Percentiles rank a stretch among this genome's conserved stretches.
Conservation (phyloP, 1,140 invertebrate species). For the Yoshiicerus persimilis region DNA sequence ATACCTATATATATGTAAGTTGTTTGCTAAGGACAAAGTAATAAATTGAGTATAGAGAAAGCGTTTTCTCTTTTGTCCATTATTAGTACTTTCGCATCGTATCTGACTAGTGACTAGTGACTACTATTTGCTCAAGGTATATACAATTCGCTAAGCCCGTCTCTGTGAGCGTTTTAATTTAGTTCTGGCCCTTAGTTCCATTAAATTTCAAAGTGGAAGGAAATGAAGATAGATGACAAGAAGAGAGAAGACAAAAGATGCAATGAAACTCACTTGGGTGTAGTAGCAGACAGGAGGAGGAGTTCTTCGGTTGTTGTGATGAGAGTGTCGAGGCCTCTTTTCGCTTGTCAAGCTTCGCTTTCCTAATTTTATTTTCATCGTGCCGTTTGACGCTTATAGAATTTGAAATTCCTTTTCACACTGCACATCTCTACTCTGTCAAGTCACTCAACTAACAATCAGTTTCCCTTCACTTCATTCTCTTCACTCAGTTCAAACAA, state of each 20-base stretch:
- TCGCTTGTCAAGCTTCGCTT: not conserved
- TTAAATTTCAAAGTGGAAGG: constrained; percentile 5
- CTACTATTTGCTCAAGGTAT: not conserved
- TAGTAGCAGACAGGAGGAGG: not conserved
- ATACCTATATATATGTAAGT: not conserved
- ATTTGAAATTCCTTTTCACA: not conserved
- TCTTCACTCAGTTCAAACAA: not conserved
- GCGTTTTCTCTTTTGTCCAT: not conserved
- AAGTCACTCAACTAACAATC: not conserved
- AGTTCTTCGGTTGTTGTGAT: not conserved
- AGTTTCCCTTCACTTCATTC: not conserved
- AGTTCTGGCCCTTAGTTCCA: not conserved
- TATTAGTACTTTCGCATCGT: not conserved
- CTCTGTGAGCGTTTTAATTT: not conserved
- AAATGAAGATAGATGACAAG: not conserved
- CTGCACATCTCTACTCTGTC: not conserved
- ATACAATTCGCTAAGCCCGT: not conserved
- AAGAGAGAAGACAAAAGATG: not conserved
- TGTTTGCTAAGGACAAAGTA: not conserved
- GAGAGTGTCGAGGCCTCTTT: not conserved
- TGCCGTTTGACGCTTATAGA: not conserved
- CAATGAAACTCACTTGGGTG: not conserved
- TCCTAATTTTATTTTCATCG: not conserved
- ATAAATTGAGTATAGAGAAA: not conserved
- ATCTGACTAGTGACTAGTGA: too few relatives aligned